Conservation (phyloP, 2,113 vertebrate species). For the Tragelaphus buxtoni region DNA sequence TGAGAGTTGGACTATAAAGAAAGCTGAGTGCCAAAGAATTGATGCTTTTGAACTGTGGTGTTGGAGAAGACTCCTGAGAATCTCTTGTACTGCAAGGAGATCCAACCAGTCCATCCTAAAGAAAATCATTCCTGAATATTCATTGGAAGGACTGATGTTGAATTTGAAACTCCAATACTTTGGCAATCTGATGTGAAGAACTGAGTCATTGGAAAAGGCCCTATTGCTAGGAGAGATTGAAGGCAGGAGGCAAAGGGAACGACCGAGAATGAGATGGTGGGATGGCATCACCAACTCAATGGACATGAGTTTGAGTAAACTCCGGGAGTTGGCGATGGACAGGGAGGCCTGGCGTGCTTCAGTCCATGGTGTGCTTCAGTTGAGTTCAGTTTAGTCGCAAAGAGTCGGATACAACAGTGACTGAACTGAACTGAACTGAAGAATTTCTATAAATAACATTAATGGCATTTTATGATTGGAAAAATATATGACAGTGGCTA, state of each 20-base stretch:
- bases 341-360: background rate
- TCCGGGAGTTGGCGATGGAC: fast-evolving
- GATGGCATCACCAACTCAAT: background rate
- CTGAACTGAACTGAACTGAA: background rate
- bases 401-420: fast-evolving
- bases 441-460: background rate
- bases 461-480: background rate
- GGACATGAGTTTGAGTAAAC: background rate
- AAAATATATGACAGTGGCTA: background rate
- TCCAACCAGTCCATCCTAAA: background rate
- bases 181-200: background rate
- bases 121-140: background rate
- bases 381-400: background rate
- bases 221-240: background rate
- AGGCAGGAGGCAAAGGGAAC: background rate
- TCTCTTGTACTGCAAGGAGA: background rate
- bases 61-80: background rate
- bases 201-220: background rate
- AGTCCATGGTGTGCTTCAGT: background rate
- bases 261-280: background rate
- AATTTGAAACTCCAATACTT: background rate
- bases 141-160: background rate
- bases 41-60: background rate
- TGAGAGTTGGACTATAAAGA: too few species aligned
- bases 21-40: background rate